Conservation (phyloP, 2,797 vertebrate genomes). For the Vespertilio murinus region DNA sequence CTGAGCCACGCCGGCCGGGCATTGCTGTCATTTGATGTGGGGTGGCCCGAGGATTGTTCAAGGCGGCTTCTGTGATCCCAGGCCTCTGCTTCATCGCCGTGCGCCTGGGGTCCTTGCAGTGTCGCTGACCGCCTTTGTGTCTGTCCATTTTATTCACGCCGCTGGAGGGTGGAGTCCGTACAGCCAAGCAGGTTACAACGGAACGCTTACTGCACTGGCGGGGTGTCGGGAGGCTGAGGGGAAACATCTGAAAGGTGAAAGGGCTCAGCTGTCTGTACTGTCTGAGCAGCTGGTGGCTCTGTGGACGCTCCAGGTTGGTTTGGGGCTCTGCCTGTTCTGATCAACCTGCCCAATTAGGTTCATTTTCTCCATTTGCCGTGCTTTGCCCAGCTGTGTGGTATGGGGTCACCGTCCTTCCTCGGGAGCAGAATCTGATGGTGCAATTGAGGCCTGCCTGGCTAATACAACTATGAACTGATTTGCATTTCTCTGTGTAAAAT, state of each 20-base stretch:
- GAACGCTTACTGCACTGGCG: not conserved
- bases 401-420: not conserved
- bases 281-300: not conserved
- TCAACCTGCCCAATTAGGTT: not conserved
- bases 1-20: too few relatives aligned
- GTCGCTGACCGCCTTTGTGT: fast-evolving
- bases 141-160: not conserved
- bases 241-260: not conserved
- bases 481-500: conserved; percentile 21
- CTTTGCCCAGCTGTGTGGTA: not conserved
- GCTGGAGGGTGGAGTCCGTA: not conserved
- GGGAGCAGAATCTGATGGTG: not conserved
- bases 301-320: not conserved
- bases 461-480: not conserved
- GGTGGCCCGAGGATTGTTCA: not conserved
- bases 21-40: not conserved
- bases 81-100: fast-evolving
- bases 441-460: not conserved
- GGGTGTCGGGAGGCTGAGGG: not conserved
- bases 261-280: not conserved
- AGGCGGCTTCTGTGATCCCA: not conserved
- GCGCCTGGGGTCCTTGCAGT: not conserved
- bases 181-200: not conserved
- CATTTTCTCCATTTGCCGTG: not conserved
- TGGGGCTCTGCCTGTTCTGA: not conserved